A percentile compares a stretch with the other conserved stretches of the same genome.
phyloP scores from a whole-genome alignment of 2,797 vertebrate genomes.

The Epinephelus awoara region DNA sequence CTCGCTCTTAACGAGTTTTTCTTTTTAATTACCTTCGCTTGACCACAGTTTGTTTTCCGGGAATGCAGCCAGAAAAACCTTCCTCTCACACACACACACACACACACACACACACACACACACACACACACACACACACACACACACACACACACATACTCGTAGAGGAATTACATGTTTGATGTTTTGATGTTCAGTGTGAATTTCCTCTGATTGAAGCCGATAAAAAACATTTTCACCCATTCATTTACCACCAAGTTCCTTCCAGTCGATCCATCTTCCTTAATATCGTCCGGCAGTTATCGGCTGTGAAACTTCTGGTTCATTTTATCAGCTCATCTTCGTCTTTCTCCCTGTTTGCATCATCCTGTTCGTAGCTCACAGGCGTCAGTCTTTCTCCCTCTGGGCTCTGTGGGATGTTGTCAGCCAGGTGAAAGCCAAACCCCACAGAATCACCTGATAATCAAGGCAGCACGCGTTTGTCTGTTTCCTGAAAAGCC shows the following conservation, averaged over 20 bases:
- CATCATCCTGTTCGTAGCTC: constrained; percentile 30
- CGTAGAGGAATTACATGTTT: background rate
- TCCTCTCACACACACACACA: background rate
- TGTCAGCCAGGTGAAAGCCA: constrained; percentile 37
- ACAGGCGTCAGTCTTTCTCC: background rate
- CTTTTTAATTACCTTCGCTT: constrained; percentile 67
- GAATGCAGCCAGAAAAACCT: constrained; percentile 44
- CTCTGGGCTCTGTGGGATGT: constrained; percentile 1
- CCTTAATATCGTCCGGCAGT: background rate
- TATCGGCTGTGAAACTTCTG: background rate
- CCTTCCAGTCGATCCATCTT: background rate
- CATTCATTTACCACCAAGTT: background rate
- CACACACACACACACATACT: background rate
- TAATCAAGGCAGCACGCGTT: background rate
- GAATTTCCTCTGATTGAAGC: constrained; percentile 22
- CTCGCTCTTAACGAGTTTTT: constrained; percentile 55
- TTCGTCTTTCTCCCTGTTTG: constrained; percentile 50
- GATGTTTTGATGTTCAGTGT: background rate
- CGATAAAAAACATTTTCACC: constrained; percentile 1
- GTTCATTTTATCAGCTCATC: constrained; percentile 10
- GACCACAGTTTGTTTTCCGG: constrained; percentile 59
- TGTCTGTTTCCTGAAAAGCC: background rate
- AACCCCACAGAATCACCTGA: background rate
- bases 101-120: constrained; percentile 19
- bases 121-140: constrained; percentile 6